Evolutionary conservation across 2,888 invertebrate genomes (phyloP), one percentile per base, ranked within the genome.

Genomic region (Dryadula phaetusa): DNA sequence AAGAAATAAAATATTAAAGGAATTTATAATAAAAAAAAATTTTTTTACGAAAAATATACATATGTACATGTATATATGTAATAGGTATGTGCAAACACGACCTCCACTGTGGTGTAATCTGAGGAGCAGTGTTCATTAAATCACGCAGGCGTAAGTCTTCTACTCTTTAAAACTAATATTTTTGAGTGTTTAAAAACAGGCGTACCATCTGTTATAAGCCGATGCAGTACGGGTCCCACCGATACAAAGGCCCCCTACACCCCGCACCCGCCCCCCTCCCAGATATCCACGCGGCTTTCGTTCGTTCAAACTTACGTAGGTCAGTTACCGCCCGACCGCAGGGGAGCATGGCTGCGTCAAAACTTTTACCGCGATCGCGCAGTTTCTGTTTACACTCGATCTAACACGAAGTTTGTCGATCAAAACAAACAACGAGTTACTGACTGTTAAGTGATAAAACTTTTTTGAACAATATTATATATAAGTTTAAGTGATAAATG

Each of bases 281-380:
- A 81, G 78, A 85, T 83, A 88, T 86, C 89, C 91, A 88, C 90
- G 90, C 91, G 90, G 91, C 91, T 91, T 91, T 90, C 89, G 89
- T 90, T 89, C 89, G 90, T 92, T 90, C 90, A 92, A 92, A 92
- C 92, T 92, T 93, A 84, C 92, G 92, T 92, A 93, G 93, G 93
- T 93, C 93, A 93, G 93, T 93, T 93, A 93, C 93, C 92, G 93
- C 90, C 90, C 89, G 90, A 92, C 91, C 92, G 88, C 92, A 90
- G 86, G 87, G 88, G 91, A 93, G 92, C 82, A 92, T 92, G 93
- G 93, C 90, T 88, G 93, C 88, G 92, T 89, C 85, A 88, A 90
- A 90, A 89, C 83, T 90, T 91, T 90, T 89, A 82, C 82, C 87
- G 88, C 90, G 88, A 81, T 79, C 86, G 82, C 90, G 86, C 86